Evolutionary conservation across 2,888 invertebrate species (phyloP).

Genomic region (Ichneumon xanthorius): DNA sequence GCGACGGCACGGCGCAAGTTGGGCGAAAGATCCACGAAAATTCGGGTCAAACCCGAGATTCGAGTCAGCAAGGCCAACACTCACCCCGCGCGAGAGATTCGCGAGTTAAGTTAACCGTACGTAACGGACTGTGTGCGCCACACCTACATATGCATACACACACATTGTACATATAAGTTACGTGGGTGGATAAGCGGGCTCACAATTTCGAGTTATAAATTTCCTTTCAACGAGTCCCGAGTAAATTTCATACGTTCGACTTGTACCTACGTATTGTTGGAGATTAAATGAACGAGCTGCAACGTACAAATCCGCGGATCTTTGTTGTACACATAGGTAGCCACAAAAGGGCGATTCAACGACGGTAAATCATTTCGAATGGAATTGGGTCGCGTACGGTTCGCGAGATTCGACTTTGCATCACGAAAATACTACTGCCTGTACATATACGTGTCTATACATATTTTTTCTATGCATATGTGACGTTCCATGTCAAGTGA

Average conservation of each 20-base stretch:
- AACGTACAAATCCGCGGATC: slow-evolving; percentile 1
- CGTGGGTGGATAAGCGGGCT: slow-evolving; percentile 1
- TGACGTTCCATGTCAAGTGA: background rate
- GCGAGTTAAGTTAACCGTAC: slow-evolving; percentile 27
- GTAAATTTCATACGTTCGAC: slow-evolving; percentile 6
- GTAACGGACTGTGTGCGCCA: background rate
- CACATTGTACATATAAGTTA: background rate
- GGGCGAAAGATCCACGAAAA: slow-evolving; percentile 41
- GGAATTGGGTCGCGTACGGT: slow-evolving; percentile 47
- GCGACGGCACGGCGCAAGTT: slow-evolving; percentile 45
- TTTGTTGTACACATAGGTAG: background rate
- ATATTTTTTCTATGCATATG: background rate
- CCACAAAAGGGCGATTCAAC: slow-evolving; percentile 23
- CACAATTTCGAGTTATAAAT: slow-evolving; percentile 24
- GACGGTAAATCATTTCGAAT: slow-evolving; percentile 36
- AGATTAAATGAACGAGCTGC: slow-evolving; percentile 1
- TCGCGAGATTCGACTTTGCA: slow-evolving; percentile 30
- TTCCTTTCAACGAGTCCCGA: slow-evolving; percentile 12
- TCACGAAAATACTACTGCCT: slow-evolving; percentile 20
- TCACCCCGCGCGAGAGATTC: slow-evolving; percentile 25
- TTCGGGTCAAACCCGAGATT: slow-evolving; percentile 52
- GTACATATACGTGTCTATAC: background rate
- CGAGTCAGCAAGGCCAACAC: slow-evolving; percentile 30
- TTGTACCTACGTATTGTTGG: background rate
- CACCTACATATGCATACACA: background rate